These are phyloP conservation scores for Gibbula magus DNA, from an alignment of 2,888 invertebrate genomes.

Conservation along the genomic window DNA sequence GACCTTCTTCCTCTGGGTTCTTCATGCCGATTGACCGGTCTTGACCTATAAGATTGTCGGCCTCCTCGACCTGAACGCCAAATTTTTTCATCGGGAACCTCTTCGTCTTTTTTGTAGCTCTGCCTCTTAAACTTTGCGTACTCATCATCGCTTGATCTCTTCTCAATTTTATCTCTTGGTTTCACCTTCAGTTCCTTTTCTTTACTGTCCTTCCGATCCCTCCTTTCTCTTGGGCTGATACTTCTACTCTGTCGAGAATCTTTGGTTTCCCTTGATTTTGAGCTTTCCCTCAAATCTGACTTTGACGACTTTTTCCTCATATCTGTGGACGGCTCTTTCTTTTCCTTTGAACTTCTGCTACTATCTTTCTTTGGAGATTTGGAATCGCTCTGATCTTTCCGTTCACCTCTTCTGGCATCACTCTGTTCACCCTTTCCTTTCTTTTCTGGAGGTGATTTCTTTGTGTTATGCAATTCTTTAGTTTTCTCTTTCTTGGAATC, in stretches of 20 bases:
- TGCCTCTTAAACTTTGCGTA: constrained; percentile 26
- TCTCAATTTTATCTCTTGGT: constrained; percentile 1
- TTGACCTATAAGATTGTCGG: neutral
- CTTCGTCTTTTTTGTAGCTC: constrained; percentile 25
- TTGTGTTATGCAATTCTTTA: neutral
- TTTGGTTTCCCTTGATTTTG: constrained; percentile 25
- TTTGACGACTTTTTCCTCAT: constrained; percentile 10
- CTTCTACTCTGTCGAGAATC: constrained; percentile 13
- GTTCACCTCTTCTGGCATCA: neutral
- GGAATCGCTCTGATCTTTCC: neutral
- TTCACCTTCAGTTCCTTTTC: constrained; percentile 20
- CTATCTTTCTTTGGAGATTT: neutral
- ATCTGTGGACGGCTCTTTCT: neutral
- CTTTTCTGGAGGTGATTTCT: constrained; percentile 2
- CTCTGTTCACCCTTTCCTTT: neutral
- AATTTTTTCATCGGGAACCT: neutral
- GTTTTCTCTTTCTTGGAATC: neutral
- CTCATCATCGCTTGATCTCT: constrained; percentile 26
- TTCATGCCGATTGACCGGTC: neutral
- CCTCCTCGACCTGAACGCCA: neutral
- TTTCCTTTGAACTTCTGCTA: neutral
- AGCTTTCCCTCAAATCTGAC: constrained; percentile 28
- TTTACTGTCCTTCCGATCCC: constrained; percentile 13
- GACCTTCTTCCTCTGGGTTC: constrained; percentile 16
- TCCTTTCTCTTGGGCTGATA: constrained; percentile 23